These are phyloP conservation scores for Syrphus vitripennis DNA, from an alignment of 2,888 invertebrate species.

Conservation along the genomic window DNA sequence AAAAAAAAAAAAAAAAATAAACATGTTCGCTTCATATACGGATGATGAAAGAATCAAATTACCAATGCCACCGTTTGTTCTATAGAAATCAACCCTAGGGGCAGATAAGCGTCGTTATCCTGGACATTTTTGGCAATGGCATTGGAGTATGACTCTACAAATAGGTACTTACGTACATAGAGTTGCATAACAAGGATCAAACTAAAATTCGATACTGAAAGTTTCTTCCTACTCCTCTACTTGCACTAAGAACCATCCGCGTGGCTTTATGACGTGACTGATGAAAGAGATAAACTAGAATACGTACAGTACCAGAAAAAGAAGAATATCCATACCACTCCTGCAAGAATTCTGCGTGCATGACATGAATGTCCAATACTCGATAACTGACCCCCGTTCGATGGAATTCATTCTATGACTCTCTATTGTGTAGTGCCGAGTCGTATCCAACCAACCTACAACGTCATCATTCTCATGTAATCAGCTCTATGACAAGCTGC, in stretches of 20 bases:
- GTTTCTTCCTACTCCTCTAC: not conserved
- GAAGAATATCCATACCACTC: not conserved
- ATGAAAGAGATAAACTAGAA: slow-evolving; percentile 17
- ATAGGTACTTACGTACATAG: not conserved
- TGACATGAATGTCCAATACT: slow-evolving; percentile 61
- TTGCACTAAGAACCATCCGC: not conserved
- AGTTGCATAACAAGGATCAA: slow-evolving; percentile 55
- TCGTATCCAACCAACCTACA: not conserved
- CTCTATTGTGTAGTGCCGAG: slow-evolving; percentile 15
- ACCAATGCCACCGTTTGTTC: slow-evolving; percentile 29
- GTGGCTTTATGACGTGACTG: slow-evolving; percentile 57
- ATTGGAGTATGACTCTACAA: slow-evolving; percentile 42
- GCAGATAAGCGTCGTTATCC: slow-evolving; percentile 63
- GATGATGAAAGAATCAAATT: slow-evolving; percentile 60
- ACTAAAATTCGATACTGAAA: slow-evolving; percentile 43
- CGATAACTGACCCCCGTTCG: slow-evolving; percentile 66
- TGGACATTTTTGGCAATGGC: slow-evolving; percentile 66
- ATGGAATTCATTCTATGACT: slow-evolving; percentile 5
- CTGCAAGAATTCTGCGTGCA: slow-evolving; percentile 34
- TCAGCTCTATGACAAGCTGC: slow-evolving; percentile 63
- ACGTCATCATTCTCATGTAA: slow-evolving; percentile 64
- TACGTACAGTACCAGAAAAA: not conserved
- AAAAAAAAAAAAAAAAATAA: slow-evolving; percentile 38
- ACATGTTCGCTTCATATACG: not conserved
- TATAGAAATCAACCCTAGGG: slow-evolving; percentile 29